Evolutionary conservation across 2,888 invertebrate genomes (phyloP), one percentile per base, ranked within the genome.

Genomic region (Amphipoea lucens): DNA sequence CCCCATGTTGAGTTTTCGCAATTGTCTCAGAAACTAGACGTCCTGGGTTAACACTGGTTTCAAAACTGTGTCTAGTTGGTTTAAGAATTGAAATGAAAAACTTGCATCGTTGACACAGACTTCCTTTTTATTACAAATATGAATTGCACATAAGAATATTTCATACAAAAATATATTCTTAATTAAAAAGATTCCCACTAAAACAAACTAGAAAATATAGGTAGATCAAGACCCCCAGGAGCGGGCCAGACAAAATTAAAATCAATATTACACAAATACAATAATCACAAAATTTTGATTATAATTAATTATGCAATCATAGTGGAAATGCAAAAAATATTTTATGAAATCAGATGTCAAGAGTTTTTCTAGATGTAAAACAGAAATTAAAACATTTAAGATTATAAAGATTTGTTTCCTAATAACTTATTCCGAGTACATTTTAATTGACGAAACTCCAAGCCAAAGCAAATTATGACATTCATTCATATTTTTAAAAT

Each of bases 131-230:
- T 96, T 97, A 96, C 94, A 97, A 96, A 97, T 95, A 95, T 95
- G 94, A 96, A 96, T 96, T 96, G 95, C 96, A 97, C 96, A 94
- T 96, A 96, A 96, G 95, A 95, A 96, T 93, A 93, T 95, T 95
- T 93, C 95, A 96, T 97, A 97, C 95, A 97, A 97, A 97, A 97
- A 97, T 97, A 97, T 95, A 95, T 95, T 95, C 95, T 95, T 95
- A 96, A 95, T 95, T 96, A 95, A 96, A 96, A 96, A 95, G 90
- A 94, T 94, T 94, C 93, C 93, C 94, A 95, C 91, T 95, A 96
- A 96, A 96, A 95, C 93, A 95, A 95, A 95, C 91, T 95, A 95
- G 89, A 96, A 96, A 95, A 93, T 91, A 93, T 88, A 92, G 91
- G 23, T 81, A 81, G 68, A 68, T 29, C 57, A 7, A 60, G 36